Conservation (phyloP, 2,797 vertebrate genomes). For the Notolepis coatsorum region DNA sequence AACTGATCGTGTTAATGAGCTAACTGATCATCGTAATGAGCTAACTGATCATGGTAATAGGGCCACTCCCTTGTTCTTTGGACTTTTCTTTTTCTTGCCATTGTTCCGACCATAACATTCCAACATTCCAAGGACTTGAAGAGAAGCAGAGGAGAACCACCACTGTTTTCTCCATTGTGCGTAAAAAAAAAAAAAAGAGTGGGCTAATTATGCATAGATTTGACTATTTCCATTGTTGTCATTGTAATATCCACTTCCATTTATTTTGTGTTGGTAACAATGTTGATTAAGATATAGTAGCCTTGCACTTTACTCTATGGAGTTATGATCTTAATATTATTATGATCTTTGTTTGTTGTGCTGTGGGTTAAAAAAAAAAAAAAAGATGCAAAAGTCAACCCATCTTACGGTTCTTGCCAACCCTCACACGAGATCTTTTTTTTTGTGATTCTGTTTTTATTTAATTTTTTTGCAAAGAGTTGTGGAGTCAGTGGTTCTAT, state of each 20-base stretch:
- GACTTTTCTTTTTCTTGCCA: no score
- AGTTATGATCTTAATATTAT: constrained; percentile 59
- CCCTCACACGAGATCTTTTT: not conserved
- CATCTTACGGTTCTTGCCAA: constrained; percentile 31
- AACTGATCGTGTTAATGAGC: constrained; percentile 13
- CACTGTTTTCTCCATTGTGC: constrained; percentile 50
- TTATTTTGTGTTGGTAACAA: constrained; percentile 44
- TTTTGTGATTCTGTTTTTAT: no score
- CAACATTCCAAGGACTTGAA: constrained; percentile 66
- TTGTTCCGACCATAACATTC: constrained; percentile 66
- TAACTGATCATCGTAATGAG: constrained; percentile 11
- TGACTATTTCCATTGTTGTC: constrained; percentile 26
- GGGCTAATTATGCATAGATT: constrained; percentile 47
- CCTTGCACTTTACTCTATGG: constrained; percentile 77
- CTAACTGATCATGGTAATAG: constrained; percentile 7
- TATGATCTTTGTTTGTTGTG: constrained; percentile 64
- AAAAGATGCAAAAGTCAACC: constrained; percentile 7
- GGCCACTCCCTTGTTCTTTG: constrained; percentile 35
- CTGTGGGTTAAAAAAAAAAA: constrained; percentile 28
- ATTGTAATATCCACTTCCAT: constrained; percentile 40
- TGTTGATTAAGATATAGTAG: constrained; percentile 59
- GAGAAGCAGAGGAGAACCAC: constrained; percentile 33
- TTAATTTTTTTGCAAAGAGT: constrained; percentile 5
- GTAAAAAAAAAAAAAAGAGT: constrained; percentile 47
- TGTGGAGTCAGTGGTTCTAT: constrained; percentile 16